Percentiles rank a stretch among this genome's conserved stretches.
Conservation (phyloP, 2,888 invertebrate genomes). For the Flexamia atlantica region DNA sequence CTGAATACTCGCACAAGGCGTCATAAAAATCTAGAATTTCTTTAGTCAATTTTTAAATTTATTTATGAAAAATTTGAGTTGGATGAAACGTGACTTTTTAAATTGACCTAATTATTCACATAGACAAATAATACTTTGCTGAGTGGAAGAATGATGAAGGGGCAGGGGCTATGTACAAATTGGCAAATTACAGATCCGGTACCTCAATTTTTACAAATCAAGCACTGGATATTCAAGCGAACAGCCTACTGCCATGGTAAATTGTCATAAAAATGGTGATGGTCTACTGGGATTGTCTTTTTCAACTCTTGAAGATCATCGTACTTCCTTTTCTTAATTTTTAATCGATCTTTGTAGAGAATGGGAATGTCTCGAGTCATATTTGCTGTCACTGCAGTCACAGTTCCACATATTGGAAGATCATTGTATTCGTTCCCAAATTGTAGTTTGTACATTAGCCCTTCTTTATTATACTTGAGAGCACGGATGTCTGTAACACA, state of each 20-base stretch:
- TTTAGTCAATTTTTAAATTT: too few relatives aligned
- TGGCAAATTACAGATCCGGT: too few relatives aligned
- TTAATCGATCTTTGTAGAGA: background rate
- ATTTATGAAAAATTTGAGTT: too few relatives aligned
- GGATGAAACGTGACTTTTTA: too few relatives aligned
- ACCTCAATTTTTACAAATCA: too few relatives aligned
- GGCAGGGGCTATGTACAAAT: too few relatives aligned
- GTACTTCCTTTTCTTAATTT: background rate
- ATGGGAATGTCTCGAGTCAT: background rate
- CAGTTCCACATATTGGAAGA: background rate
- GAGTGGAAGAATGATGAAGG: too few relatives aligned
- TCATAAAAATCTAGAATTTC: too few relatives aligned
- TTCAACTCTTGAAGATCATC: slow-evolving; percentile 28
- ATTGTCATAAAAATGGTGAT: slow-evolving; percentile 27
- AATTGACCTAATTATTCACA: too few relatives aligned
- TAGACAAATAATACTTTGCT: too few relatives aligned
- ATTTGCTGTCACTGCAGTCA: too few relatives aligned
- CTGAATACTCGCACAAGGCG: too few relatives aligned
- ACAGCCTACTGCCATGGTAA: background rate
- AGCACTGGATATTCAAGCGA: background rate
- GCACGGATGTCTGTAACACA: slow-evolving; percentile 18
- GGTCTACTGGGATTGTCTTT: background rate
- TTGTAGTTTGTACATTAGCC: background rate
- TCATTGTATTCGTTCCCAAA: background rate
- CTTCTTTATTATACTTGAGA: background rate